phyloP scores from a whole-genome alignment of 1,140 invertebrate species.

The Oreohelix idahoensis region DNA sequence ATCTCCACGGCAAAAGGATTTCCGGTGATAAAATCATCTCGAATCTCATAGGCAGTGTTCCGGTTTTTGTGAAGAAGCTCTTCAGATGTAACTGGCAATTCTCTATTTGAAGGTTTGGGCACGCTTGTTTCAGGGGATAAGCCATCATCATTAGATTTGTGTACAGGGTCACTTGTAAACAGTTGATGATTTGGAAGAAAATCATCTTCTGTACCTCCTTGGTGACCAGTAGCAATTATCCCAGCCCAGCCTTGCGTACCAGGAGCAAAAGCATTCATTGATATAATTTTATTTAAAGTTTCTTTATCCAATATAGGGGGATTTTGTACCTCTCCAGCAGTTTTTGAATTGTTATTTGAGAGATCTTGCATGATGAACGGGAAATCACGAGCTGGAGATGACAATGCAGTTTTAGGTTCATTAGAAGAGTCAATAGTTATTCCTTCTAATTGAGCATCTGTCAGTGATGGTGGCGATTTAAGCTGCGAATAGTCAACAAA shows the following conservation, averaged over 20 bases:
- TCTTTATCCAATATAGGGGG: conserved; percentile 32
- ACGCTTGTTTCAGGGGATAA: not conserved
- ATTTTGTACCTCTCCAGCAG: not conserved
- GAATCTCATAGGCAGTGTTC: conserved; percentile 60
- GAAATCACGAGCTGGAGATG: not conserved
- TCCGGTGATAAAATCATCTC: conserved; percentile 59
- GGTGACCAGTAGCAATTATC: conserved; percentile 13
- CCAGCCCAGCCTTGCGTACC: conserved; percentile 39
- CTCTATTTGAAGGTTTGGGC: not conserved
- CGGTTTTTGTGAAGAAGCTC: conserved; percentile 15
- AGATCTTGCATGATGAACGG: not conserved
- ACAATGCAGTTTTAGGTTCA: not conserved
- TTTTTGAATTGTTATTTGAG: conserved; percentile 2
- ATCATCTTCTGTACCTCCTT: conserved; percentile 41
- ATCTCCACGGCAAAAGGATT: conserved; percentile 38
- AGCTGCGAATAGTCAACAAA: not conserved
- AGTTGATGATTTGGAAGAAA: conserved; percentile 25
- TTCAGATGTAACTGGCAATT: not conserved
- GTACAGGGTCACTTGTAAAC: not conserved
- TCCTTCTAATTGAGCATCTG: conserved; percentile 45
- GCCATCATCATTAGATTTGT: not conserved
- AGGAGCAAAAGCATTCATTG: conserved; percentile 47
- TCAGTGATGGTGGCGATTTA: not conserved
- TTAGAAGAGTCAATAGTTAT: not conserved
- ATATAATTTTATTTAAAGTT: conserved; percentile 41